Conservation (phyloP, 1,140 invertebrate genomes). For the Caenorhabditis remanei region DNA sequence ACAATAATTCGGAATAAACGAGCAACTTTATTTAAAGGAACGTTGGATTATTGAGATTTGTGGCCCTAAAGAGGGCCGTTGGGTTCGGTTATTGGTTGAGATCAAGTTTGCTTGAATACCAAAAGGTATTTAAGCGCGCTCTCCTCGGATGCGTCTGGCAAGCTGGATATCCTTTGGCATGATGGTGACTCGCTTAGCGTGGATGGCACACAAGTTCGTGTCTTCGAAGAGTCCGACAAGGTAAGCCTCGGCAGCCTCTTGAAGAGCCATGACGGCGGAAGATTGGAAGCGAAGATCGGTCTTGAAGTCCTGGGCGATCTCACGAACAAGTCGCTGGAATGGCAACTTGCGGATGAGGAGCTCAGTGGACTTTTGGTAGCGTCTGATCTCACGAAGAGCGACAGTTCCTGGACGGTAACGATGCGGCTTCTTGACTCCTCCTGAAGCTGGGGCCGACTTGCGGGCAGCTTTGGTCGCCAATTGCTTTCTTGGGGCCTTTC, state of each 20-base stretch:
- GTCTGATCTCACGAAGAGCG: constrained; percentile 79
- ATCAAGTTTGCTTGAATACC: constrained; percentile 9
- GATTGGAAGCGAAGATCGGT: constrained; percentile 87
- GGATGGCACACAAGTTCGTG: constrained; percentile 92
- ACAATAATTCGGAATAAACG: too few relatives aligned
- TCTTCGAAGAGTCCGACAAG: constrained; percentile 90
- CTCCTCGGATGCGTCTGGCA: constrained; percentile 83
- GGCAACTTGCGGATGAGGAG: constrained; percentile 81
- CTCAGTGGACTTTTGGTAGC: constrained; percentile 84
- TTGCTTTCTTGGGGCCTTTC: constrained; percentile 88
- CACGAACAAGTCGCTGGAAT: constrained; percentile 80
- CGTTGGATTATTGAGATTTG: constrained; percentile 30
- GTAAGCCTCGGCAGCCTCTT: constrained; percentile 90
- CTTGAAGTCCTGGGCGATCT: constrained; percentile 85
- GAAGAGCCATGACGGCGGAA: constrained; percentile 84
- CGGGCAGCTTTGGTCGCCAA: constrained; percentile 85
- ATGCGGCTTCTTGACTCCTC: constrained; percentile 86
- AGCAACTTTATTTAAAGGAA: neutral
- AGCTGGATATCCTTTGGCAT: constrained; percentile 95
- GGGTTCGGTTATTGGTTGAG: constrained; percentile 59
- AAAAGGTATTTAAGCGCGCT: constrained; percentile 79
- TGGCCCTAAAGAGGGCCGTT: constrained; percentile 72
- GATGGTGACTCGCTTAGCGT: constrained; percentile 92
- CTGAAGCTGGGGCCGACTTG: constrained; percentile 85
- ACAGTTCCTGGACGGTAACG: constrained; percentile 78